Conservation (phyloP, 1,140 invertebrate species). For the Danaus plexippus region DNA sequence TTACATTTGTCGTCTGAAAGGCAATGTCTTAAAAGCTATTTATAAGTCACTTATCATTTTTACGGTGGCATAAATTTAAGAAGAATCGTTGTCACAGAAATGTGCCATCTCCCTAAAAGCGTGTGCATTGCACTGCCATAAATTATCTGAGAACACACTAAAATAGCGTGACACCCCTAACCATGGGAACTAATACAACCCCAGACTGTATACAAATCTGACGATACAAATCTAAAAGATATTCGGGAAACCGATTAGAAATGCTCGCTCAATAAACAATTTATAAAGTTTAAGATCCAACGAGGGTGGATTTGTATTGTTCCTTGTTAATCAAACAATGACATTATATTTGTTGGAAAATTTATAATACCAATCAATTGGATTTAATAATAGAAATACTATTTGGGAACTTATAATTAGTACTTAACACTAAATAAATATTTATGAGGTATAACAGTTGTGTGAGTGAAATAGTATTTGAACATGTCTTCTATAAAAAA, state of each 20-base stretch:
- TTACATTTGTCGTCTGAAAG: constrained; percentile 16
- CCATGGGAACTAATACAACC: constrained; percentile 57
- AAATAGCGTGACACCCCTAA: constrained; percentile 66
- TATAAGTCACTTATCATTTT: constrained; percentile 45
- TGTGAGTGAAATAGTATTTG: too few relatives aligned
- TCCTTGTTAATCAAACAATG: too few relatives aligned
- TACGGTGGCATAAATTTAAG: constrained; percentile 51
- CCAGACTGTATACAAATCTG: constrained; percentile 56
- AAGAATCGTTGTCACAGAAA: constrained; percentile 46
- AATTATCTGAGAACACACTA: constrained; percentile 62
- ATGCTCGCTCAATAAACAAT: constrained; percentile 55
- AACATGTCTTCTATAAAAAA: too few relatives aligned
- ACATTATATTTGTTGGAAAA: too few relatives aligned
- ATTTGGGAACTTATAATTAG: too few relatives aligned
- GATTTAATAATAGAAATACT: too few relatives aligned
- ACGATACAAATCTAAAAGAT: constrained; percentile 59
- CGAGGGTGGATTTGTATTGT: too few relatives aligned
- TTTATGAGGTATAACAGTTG: too few relatives aligned
- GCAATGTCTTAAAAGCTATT: constrained; percentile 22
- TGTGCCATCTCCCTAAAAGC: constrained; percentile 57
- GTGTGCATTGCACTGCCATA: constrained; percentile 54
- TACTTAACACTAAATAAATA: too few relatives aligned
- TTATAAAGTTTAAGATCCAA: constrained; percentile 35
- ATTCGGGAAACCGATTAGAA: constrained; percentile 47
- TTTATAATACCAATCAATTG: too few relatives aligned